phyloP scores from a whole-genome alignment of 2,797 vertebrate species.

The Choloepus didactylus region DNA sequence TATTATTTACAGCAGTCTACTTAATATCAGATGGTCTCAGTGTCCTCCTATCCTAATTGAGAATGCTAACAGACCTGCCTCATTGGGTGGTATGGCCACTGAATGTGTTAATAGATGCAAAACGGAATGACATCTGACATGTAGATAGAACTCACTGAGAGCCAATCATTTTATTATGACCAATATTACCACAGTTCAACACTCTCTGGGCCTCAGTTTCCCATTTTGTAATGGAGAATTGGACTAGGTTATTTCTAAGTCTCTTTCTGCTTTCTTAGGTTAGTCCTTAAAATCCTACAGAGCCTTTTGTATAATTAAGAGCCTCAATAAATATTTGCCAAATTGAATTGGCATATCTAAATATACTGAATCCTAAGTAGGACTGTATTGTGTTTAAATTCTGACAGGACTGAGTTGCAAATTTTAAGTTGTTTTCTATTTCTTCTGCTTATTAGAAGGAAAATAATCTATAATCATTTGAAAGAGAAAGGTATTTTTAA shows the following conservation, averaged over 20 bases:
- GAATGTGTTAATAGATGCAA: background rate
- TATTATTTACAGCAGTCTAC: background rate
- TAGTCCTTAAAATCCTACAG: background rate
- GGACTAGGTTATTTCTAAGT: background rate
- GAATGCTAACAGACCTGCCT: background rate
- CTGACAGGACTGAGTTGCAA: slow-evolving; percentile 21
- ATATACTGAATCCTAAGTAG: slow-evolving; percentile 13
- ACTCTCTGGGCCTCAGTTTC: background rate
- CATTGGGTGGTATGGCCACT: no score
- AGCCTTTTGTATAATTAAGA: background rate
- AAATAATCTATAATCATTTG: slow-evolving; percentile 46
- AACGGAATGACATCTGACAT: background rate
- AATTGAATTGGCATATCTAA: slow-evolving; percentile 55
- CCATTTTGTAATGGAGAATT: background rate
- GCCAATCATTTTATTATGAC: background rate
- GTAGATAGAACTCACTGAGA: background rate
- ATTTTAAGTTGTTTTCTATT: slow-evolving; percentile 7
- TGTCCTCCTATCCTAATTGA: background rate
- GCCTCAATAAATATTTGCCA: slow-evolving; percentile 52
- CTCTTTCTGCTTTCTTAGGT: background rate
- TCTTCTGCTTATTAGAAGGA: background rate
- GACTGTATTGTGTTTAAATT: background rate
- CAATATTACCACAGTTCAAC: background rate
- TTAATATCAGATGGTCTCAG: background rate
- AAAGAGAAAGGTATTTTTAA: background rate